phyloP scores from a whole-genome alignment of 2,888 invertebrate genomes.

The Atherix ibis region DNA sequence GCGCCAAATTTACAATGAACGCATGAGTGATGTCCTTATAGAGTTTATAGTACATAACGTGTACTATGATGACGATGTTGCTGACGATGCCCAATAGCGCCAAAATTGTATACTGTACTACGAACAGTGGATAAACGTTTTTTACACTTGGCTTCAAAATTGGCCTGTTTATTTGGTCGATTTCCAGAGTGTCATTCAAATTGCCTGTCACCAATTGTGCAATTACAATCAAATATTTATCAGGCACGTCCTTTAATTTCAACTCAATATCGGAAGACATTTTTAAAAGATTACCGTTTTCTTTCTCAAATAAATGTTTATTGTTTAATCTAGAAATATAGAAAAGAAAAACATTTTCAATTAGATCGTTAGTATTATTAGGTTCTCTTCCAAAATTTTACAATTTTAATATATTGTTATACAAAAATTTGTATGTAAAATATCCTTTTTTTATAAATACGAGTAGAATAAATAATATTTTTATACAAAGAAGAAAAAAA shows the following conservation, averaged over 20 bases:
- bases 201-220: conserved; percentile 24
- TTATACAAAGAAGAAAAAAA: no score
- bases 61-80: conserved; percentile 42
- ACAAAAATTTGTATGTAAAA: no score
- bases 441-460: no score
- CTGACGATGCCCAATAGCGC: conserved; percentile 39
- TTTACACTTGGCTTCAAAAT: conserved; percentile 41
- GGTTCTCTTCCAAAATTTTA: no score
- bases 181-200: conserved; percentile 23
- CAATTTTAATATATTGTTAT: no score
- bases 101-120: conserved; percentile 44
- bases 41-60: conserved; percentile 36
- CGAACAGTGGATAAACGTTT: conserved; percentile 42
- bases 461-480: no score
- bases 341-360: no score
- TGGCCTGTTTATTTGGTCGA: conserved; percentile 39
- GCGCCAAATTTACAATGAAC: conserved; percentile 47
- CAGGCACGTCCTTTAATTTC: conserved; percentile 24
- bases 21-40: conserved; percentile 47
- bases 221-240: conserved; percentile 25
- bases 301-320: no score
- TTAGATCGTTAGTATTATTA: no score
- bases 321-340: no score
- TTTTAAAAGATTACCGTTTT: no score
- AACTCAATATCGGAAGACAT: conserved; percentile 16